A percentile compares a stretch with the other conserved stretches of the same genome.
phyloP scores from a whole-genome alignment of 1,140 invertebrate species.

The Drosophila pruinosa region DNA sequence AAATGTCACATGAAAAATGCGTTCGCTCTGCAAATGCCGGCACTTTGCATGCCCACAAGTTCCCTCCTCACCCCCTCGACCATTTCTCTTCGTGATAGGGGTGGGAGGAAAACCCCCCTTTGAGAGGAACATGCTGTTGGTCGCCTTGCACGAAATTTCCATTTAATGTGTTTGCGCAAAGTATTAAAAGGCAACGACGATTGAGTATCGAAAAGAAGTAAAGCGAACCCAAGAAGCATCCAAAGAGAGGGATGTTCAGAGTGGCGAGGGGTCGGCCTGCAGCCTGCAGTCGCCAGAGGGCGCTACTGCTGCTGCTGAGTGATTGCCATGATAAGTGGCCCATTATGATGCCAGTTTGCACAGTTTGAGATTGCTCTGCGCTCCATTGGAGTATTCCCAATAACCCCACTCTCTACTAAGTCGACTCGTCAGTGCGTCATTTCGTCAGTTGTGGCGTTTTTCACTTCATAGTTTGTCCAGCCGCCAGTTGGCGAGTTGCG shows the following conservation, averaged over 20 bases:
- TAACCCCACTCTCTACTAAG: not conserved
- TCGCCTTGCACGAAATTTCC: constrained; percentile 73
- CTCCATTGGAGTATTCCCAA: constrained; percentile 14
- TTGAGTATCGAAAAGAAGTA: constrained; percentile 77
- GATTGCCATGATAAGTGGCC: constrained; percentile 81
- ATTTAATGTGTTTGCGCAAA: constrained; percentile 80
- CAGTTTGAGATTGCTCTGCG: constrained; percentile 26
- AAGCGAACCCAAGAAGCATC: constrained; percentile 55
- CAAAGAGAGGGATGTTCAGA: constrained; percentile 8
- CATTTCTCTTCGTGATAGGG: not conserved
- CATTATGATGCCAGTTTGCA: constrained; percentile 76
- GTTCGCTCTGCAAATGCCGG: constrained; percentile 65
- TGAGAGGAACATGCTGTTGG: constrained; percentile 20
- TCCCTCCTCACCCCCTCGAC: not conserved
- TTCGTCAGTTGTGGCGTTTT: constrained; percentile 1
- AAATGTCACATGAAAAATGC: constrained; percentile 79
- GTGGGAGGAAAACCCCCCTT: not conserved
- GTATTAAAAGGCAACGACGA: constrained; percentile 79
- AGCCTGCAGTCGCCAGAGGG: constrained; percentile 47
- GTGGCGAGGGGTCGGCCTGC: constrained; percentile 20
- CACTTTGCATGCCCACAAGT: constrained; percentile 62
- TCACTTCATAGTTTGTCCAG: constrained; percentile 1
- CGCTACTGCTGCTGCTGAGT: constrained; percentile 67
- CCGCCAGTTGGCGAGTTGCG: constrained; percentile 11
- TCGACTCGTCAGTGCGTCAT: not conserved